Percentiles rank a stretch among this genome's conserved stretches.
Conservation (phyloP, 2,113 vertebrate species). For the Bujurquina vittata region DNA sequence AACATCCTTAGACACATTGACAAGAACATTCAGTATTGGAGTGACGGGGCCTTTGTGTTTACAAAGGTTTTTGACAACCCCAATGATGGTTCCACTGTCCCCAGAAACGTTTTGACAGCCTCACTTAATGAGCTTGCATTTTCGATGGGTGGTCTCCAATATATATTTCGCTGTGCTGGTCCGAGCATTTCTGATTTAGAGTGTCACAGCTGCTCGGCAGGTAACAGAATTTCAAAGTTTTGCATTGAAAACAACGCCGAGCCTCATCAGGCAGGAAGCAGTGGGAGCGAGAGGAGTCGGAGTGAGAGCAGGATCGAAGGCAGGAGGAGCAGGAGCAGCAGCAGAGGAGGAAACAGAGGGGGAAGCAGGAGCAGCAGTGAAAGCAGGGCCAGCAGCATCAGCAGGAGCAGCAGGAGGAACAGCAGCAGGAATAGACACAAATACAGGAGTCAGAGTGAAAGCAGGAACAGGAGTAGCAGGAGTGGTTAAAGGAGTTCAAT, state of each 20-base stretch:
- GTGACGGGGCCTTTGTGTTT: background rate
- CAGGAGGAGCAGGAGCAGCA: background rate
- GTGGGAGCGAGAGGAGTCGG: accelerated
- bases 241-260: background rate
- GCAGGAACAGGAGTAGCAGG: background rate
- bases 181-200: accelerated
- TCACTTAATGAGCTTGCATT: background rate
- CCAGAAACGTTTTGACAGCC: accelerated
- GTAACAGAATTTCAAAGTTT: accelerated
- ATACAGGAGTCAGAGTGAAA: no score
- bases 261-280: background rate
- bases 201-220: background rate
- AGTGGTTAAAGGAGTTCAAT: background rate
- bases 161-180: background rate
- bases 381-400: background rate
- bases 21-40: background rate
- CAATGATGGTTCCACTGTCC: accelerated
- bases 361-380: background rate
- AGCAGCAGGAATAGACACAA: background rate
- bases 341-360: background rate
- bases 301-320: background rate
- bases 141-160: background rate
- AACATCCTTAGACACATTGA: background rate
- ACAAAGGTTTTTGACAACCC: background rate
- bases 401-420: accelerated